These are phyloP conservation scores for Neogale vison DNA, from an alignment of 2,113 vertebrate genomes.

Conservation along the genomic window DNA sequence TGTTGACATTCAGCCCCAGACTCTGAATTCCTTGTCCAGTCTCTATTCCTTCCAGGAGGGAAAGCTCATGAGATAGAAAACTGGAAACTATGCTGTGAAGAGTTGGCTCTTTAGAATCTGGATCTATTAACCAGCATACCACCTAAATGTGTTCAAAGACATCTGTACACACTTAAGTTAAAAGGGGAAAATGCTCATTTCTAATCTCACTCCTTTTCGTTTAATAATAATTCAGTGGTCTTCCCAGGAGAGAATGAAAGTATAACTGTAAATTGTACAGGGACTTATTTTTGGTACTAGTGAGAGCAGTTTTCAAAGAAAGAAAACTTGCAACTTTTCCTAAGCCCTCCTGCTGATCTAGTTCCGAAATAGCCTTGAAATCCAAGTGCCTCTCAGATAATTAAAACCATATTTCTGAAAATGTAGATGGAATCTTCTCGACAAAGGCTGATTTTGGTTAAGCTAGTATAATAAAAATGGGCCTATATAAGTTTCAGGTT, in stretches of 20 bases:
- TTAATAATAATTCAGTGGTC: neutral
- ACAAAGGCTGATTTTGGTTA: neutral
- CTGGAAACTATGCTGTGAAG: constrained; percentile 94
- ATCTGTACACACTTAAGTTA: constrained; percentile 12
- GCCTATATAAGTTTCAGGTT: neutral
- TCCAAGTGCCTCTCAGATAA: neutral
- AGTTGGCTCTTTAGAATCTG: constrained; percentile 91
- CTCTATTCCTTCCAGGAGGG: constrained; percentile 90
- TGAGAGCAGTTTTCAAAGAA: neutral
- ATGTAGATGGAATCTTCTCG: neutral
- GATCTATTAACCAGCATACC: constrained; percentile 95
- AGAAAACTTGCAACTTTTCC: neutral
- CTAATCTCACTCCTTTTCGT: neutral
- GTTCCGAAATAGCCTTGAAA: neutral
- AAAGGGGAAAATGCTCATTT: neutral
- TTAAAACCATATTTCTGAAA: constrained; percentile 26
- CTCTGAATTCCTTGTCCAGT: constrained; percentile 86
- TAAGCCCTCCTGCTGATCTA: neutral
- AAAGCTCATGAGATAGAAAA: constrained; percentile 90
- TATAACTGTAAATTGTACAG: neutral
- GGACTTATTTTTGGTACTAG: neutral
- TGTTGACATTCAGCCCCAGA: constrained; percentile 84
- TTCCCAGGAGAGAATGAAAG: neutral
- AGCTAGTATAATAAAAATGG: neutral
- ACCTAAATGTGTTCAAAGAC: constrained; percentile 85